Evolutionary conservation across 1,140 invertebrate genomes (phyloP), one percentile per base, ranked within the genome.

Genomic region (Neocloeon triangulifer): DNA sequence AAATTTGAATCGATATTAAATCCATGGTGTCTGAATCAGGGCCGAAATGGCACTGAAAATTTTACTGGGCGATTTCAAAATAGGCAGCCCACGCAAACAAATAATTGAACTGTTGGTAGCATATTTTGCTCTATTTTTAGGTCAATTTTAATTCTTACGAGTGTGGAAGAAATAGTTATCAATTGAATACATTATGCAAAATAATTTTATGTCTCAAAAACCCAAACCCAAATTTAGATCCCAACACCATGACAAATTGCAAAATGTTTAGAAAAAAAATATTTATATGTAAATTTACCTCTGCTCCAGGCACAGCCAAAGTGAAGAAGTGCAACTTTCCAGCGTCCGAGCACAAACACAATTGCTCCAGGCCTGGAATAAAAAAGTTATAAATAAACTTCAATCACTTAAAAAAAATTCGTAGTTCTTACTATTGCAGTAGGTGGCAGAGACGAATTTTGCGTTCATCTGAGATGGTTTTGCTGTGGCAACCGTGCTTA

Each of bases 311-410:
- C n/a, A n/a, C n/a, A n/a, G n/a, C n/a, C 2, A 81, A 53, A 16
- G 73, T 69, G 47, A 79, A 86, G 48, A 89, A 84, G 41, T 81
- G 71, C 26, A 89, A 58, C 30, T 69, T 66, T 2, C 84, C 82
- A 34, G 66, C 61, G 32, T 61, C 66, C 1, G 79, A 82, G 33
- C 74, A 77, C 5, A 70, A 73, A 50, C 82, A 88, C 13, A 91
- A 52, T 32, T 79, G 61, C 43, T 88, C 82, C 27, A 86, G 63
- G 51, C 69, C 69, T 71, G 36, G n/a, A 45, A 49, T 27, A 37
- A 37, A 42, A 19, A 37, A 21, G 19, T 19, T 34, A 33, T 36
- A 9, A 27, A 13, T 30, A 14, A 8, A 5, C 16, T 14, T 2
- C 13, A 37, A 36, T 43, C 33, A 43, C 43, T 41, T 32, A 38